Evolutionary conservation across 53 echinoderm and acorn worm genomes (phyloP).

Genomic region (Stichopus horrens): DNA sequence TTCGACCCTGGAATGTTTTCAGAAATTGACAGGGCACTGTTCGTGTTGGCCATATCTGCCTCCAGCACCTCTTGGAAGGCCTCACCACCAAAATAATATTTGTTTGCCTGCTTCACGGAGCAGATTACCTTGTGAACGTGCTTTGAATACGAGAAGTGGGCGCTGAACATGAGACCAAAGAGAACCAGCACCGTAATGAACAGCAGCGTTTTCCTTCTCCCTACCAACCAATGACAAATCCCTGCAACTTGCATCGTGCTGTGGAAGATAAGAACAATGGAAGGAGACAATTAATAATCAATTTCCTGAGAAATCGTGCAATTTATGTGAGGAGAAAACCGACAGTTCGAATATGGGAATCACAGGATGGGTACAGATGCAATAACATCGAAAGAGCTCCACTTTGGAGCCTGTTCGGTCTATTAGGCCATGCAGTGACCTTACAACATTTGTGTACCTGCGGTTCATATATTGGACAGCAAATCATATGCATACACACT

Average conservation of each 20-base stretch:
- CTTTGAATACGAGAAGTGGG: constrained; percentile 62
- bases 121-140: constrained; percentile 65
- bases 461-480: too few relatives aligned
- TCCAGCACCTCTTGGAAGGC: constrained; percentile 10
- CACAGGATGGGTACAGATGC: too few relatives aligned
- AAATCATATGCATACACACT: too few relatives aligned
- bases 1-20: constrained; percentile 16
- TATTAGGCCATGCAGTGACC: too few relatives aligned
- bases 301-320: neutral
- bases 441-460: too few relatives aligned
- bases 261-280: neutral
- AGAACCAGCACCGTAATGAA: constrained; percentile 3
- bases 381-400: too few relatives aligned
- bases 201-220: constrained; percentile 41
- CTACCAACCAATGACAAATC: constrained; percentile 45
- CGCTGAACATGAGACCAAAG: constrained; percentile 44
- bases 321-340: too few relatives aligned
- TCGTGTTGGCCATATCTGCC: constrained; percentile 10
- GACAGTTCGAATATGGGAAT: too few relatives aligned
- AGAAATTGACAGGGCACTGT: neutral
- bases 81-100: constrained; percentile 46
- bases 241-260: constrained; percentile 45
- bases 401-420: too few relatives aligned
- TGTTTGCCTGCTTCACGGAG: constrained; percentile 43
- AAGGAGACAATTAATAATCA: neutral